A percentile compares a stretch with the other conserved stretches of the same genome.
phyloP scores from a whole-genome alignment of 2,113 vertebrate genomes.

The Grammomys dolichurus region DNA sequence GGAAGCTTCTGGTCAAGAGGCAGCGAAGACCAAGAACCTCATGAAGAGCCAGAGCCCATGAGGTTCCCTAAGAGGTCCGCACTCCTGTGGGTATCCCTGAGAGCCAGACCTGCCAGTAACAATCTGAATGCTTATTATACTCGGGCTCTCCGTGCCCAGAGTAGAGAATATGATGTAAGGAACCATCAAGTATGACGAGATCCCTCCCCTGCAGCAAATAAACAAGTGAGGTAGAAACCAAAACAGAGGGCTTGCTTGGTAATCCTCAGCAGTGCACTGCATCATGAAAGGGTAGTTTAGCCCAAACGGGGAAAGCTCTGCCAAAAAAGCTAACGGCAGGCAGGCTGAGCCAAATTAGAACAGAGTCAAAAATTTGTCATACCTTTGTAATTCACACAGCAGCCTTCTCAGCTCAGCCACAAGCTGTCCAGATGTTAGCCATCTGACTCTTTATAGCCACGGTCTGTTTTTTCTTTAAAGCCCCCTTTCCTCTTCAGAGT shows the following conservation, averaged over 20 bases:
- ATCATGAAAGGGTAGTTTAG: conserved; percentile 68
- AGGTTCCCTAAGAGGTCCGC: not conserved
- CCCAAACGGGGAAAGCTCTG: conserved; percentile 60
- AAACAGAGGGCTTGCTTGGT: conserved; percentile 76
- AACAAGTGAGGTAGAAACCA: conserved; percentile 83
- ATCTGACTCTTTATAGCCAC: conserved; percentile 72
- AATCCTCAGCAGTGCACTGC: conserved; percentile 55
- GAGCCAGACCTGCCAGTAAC: not conserved
- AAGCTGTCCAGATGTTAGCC: conserved; percentile 67
- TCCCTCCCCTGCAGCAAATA: conserved; percentile 63
- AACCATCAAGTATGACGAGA: conserved; percentile 58
- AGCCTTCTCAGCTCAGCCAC: conserved; percentile 27
- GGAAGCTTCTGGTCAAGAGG: not conserved
- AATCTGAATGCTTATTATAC: conserved; percentile 11
- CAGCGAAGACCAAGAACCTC: not conserved
- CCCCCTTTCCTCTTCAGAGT: conserved; percentile 1
- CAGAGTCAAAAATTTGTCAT: conserved; percentile 76
- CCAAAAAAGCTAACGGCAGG: conserved; percentile 70
- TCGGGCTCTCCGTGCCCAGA: not conserved
- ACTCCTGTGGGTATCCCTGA: not conserved
- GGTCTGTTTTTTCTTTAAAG: conserved; percentile 65
- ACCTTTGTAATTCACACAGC: conserved; percentile 69
- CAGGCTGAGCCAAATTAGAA: conserved; percentile 74
- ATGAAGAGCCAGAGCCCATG: accelerated
- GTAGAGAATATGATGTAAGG: conserved; percentile 55